Conservation (phyloP, 2,888 invertebrate species). For the Tortrix viridana region DNA sequence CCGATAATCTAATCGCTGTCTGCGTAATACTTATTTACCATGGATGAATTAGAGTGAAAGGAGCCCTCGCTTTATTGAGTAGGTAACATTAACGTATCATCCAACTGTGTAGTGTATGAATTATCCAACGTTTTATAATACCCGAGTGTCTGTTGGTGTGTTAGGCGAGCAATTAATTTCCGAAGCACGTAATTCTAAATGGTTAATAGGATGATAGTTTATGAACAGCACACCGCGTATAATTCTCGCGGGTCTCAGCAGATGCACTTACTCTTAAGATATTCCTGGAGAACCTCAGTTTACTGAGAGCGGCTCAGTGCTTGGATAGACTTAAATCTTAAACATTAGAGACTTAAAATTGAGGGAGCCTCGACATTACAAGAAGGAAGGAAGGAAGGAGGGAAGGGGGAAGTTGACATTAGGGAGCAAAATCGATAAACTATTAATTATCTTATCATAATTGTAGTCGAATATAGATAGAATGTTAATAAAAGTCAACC, state of each 20-base stretch:
- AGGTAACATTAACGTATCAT: not conserved
- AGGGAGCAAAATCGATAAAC: too few relatives aligned
- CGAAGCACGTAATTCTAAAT: not conserved
- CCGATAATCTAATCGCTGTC: slow-evolving; percentile 2
- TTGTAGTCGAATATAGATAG: too few relatives aligned
- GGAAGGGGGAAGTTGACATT: too few relatives aligned
- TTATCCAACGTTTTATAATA: slow-evolving; percentile 7
- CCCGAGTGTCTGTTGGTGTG: slow-evolving; percentile 1
- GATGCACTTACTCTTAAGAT: too few relatives aligned
- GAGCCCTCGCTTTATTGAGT: slow-evolving; percentile 3
- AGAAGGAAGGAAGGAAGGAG: too few relatives aligned
- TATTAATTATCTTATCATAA: too few relatives aligned
- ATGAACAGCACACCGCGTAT: not conserved
- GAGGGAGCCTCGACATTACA: too few relatives aligned
- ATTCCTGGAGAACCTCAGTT: too few relatives aligned
- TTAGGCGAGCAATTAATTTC: slow-evolving; percentile 1
- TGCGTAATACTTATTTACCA: not conserved
- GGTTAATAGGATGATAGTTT: slow-evolving; percentile 6
- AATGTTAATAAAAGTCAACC: too few relatives aligned
- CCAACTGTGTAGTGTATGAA: not conserved
- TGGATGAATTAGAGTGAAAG: slow-evolving; percentile 18
- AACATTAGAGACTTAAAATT: too few relatives aligned
- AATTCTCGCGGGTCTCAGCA: not conserved
- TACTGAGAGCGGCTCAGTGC: too few relatives aligned
- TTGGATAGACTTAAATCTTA: too few relatives aligned